Percentiles rank a stretch among this genome's conserved stretches.
These are phyloP conservation scores for Microcebus lehilahytsara DNA, from an alignment of 2,113 vertebrate species.

Conservation along the genomic window DNA sequence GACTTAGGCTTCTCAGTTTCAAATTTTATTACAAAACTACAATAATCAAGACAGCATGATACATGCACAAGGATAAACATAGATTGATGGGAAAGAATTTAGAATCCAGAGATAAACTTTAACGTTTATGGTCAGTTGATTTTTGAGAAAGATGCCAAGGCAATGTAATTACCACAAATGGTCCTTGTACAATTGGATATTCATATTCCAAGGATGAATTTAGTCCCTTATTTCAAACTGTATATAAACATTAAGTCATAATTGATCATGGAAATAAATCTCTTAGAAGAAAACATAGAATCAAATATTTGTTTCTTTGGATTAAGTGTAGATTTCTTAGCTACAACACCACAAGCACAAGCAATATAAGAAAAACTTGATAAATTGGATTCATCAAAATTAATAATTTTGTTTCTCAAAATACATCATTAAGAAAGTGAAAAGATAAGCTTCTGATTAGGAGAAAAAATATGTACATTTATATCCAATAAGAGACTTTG, in stretches of 20 bases:
- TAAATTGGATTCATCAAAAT: not conserved
- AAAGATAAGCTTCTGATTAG: not conserved
- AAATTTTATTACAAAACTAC: not conserved
- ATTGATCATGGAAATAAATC: not conserved
- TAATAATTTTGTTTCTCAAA: not conserved
- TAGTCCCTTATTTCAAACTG: not conserved
- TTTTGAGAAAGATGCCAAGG: not conserved
- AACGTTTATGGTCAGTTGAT: not conserved
- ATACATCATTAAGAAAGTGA: not conserved
- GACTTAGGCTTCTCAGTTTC: not conserved
- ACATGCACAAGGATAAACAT: not conserved
- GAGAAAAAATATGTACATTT: not conserved
- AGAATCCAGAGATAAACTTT: not conserved
- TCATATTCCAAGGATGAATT: not conserved
- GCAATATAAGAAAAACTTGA: not conserved
- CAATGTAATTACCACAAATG: not conserved
- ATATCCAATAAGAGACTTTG: not conserved
- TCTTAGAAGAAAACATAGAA: not conserved
- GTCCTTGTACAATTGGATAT: not conserved
- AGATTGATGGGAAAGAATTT: not conserved
- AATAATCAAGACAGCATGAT: not conserved
- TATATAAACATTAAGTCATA: not conserved
- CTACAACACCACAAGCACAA: not conserved
- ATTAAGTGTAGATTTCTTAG: not conserved
- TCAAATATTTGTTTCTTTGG: not conserved